Conservation (phyloP, 2,888 invertebrate species). For the Camptogramma bilineatum region DNA sequence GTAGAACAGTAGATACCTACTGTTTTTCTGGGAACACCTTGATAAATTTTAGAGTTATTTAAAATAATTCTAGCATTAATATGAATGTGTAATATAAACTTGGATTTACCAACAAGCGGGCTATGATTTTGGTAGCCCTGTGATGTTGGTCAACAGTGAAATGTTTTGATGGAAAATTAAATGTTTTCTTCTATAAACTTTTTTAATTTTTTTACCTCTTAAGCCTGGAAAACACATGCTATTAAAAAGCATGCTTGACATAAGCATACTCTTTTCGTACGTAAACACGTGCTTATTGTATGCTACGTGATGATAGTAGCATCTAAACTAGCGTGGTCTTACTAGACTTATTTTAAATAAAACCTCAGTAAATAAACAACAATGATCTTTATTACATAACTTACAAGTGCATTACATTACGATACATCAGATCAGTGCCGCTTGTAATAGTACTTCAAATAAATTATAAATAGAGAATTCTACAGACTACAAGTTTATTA, state of each 20-base stretch:
- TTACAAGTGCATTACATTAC: not conserved
- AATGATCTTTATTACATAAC: slow-evolving; percentile 4
- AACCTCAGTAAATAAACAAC: not conserved
- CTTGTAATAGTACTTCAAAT: not conserved
- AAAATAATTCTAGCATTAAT: not conserved
- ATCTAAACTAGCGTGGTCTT: no score
- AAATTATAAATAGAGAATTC: not conserved
- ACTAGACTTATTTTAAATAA: not conserved
- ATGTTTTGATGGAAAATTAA: not conserved
- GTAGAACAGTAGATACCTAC: no score
- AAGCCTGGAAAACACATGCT: no score
- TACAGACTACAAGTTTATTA: not conserved
- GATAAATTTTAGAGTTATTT: not conserved
- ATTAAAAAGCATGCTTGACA: no score
- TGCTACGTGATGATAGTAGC: no score
- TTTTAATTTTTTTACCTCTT: no score
- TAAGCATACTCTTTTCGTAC: not conserved
- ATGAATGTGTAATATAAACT: not conserved
- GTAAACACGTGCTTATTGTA: no score
- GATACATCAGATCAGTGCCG: not conserved
- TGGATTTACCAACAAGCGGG: not conserved
- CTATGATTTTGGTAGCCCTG: not conserved
- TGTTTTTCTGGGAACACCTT: not conserved
- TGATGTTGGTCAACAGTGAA: not conserved
- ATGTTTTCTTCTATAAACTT: not conserved